A percentile compares a stretch with the other conserved stretches of the same genome.
These are phyloP conservation scores for Malaclemys terrapin DNA, from an alignment of 2,113 vertebrate genomes.

Conservation along the genomic window DNA sequence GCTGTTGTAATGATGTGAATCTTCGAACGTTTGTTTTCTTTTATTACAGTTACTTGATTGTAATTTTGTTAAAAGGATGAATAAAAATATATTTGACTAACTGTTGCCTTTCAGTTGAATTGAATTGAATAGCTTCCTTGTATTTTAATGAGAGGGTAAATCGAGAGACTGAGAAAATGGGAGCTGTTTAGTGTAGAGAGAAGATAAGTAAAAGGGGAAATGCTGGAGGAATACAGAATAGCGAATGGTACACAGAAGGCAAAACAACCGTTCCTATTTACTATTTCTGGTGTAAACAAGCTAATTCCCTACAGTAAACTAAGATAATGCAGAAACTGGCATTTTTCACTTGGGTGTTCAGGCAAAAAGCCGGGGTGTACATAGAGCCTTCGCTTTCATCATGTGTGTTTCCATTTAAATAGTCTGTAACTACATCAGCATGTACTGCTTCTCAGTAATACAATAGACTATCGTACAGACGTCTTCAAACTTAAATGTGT, in stretches of 20 bases:
- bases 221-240: not conserved
- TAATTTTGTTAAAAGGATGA: conserved; percentile 24
- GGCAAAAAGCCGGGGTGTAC: not conserved
- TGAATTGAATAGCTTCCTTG: not conserved
- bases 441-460: rapidly evolving
- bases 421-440: not conserved
- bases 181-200: not conserved
- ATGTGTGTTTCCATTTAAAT: rapidly evolving
- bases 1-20: not conserved
- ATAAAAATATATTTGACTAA: conserved; percentile 40
- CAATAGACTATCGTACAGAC: not conserved
- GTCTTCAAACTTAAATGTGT: not conserved
- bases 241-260: not conserved
- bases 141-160: not conserved
- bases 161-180: not conserved
- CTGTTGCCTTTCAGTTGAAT: not conserved
- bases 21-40: not conserved
- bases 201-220: not conserved
- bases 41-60: conserved; percentile 35
- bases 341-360: not conserved
- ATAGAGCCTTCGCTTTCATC: not conserved
- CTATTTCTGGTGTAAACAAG: not conserved
- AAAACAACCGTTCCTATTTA: not conserved
- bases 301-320: rapidly evolving
- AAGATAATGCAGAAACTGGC: not conserved